These are phyloP conservation scores for Astyanax mexicanus DNA, from an alignment of 2,797 vertebrate species.

Conservation along the genomic window DNA sequence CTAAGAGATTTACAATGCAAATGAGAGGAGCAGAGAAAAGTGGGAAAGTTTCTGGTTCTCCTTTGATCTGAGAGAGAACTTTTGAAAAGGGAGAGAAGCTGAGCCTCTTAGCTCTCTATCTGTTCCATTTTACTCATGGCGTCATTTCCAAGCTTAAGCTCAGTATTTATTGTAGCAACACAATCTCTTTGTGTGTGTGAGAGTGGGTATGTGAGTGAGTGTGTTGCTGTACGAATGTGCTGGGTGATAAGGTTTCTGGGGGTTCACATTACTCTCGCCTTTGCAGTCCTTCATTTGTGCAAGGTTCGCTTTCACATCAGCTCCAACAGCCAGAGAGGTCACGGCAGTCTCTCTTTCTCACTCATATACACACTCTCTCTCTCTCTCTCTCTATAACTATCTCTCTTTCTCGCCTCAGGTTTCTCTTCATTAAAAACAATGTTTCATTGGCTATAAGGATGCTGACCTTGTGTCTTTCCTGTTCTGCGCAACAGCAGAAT, in stretches of 20 bases:
- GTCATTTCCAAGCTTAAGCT: constrained; percentile 20
- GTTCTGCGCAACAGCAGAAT: background rate
- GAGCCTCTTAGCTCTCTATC: constrained; percentile 19
- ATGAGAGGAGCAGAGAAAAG: constrained; percentile 31
- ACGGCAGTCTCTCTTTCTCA: constrained; percentile 29
- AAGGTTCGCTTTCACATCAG: constrained; percentile 39
- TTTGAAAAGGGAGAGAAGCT: constrained; percentile 31
- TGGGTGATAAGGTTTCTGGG: constrained; percentile 26
- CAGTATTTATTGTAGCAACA: constrained; percentile 31
- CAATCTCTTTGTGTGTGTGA: constrained; percentile 7
- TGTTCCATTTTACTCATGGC: background rate
- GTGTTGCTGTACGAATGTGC: background rate
- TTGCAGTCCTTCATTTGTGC: constrained; percentile 33
- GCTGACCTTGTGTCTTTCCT: constrained; percentile 22
- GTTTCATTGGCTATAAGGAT: constrained; percentile 16
- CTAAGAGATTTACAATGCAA: constrained; percentile 37
- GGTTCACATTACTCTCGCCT: constrained; percentile 41
- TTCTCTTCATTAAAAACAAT: constrained; percentile 46
- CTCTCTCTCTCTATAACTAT: too few species aligned
- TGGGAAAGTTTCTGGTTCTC: constrained; percentile 32
- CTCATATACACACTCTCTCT: constrained; percentile 25
- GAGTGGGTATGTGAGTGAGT: background rate
- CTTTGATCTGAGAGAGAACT: constrained; percentile 13
- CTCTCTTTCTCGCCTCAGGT: constrained; percentile 31
- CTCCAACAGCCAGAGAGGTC: constrained; percentile 35